Percentiles rank a stretch among this genome's conserved stretches.
Conservation (phyloP, 2,113 vertebrate genomes). For the Formicarius rufipectus region DNA sequence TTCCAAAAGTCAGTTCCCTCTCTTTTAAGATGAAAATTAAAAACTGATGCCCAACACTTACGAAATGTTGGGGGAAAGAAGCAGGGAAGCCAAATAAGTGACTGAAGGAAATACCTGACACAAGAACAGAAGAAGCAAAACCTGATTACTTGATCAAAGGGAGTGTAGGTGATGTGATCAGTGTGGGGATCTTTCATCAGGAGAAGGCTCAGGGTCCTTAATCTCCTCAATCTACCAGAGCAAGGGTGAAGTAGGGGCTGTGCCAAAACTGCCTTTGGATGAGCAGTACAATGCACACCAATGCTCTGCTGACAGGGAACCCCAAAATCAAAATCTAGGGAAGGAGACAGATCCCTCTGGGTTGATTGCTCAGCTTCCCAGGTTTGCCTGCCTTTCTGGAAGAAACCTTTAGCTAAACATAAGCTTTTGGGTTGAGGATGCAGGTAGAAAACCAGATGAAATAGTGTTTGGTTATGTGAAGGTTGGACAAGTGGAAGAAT, state of each 20-base stretch:
- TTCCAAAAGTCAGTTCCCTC: not conserved
- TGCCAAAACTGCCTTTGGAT: accelerated
- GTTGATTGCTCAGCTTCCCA: not conserved
- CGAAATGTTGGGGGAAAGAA: not conserved
- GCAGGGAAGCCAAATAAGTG: not conserved
- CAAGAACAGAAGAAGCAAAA: not conserved
- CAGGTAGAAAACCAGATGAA: not conserved
- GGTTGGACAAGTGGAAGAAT: not conserved
- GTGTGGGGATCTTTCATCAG: not conserved
- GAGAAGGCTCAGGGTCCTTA: not conserved
- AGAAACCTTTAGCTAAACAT: not conserved
- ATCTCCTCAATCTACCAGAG: not conserved
- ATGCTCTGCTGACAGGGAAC: not conserved
- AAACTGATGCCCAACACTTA: not conserved
- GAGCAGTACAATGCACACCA: accelerated
- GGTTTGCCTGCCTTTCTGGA: not conserved
- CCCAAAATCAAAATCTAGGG: not conserved
- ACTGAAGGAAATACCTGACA: not conserved
- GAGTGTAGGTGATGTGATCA: not conserved
- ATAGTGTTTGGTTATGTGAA: not conserved
- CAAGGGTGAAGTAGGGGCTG: not conserved
- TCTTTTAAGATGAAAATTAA: not conserved
- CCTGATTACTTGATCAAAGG: not conserved
- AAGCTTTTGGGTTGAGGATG: not conserved
- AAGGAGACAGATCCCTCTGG: not conserved